phyloP scores from a whole-genome alignment of 2,797 vertebrate genomes.

The Mormyrops attenuatus region DNA sequence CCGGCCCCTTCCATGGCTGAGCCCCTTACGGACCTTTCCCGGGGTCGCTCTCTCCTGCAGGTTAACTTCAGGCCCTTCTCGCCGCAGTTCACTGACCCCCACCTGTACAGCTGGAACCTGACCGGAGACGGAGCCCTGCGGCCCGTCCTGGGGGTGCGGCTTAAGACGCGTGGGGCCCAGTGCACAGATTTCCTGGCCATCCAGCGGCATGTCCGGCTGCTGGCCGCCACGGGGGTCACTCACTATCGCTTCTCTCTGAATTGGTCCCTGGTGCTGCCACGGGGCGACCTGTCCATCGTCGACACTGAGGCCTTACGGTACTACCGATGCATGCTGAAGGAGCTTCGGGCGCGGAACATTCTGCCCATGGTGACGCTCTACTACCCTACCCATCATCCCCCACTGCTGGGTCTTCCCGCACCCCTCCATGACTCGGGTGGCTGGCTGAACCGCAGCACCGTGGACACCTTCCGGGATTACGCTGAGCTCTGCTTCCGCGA shows the following conservation, averaged over 20 bases:
- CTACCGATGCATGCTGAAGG: conserved; percentile 78
- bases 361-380: conserved; percentile 76
- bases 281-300: conserved; percentile 62
- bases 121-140: conserved; percentile 74
- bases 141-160: conserved; percentile 67
- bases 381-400: conserved; percentile 67
- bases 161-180: conserved; percentile 71
- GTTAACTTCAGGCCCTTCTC: conserved; percentile 76
- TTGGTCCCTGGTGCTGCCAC: conserved; percentile 84
- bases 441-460: conserved; percentile 74
- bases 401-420: conserved; percentile 68
- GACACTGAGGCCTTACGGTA: conserved; percentile 77
- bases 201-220: conserved; percentile 67
- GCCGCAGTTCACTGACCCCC: conserved; percentile 82
- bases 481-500: conserved; percentile 78
- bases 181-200: conserved; percentile 86
- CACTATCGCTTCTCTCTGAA: conserved; percentile 88
- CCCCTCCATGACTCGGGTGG: conserved; percentile 69
- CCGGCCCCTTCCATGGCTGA: neutral
- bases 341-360: conserved; percentile 69
- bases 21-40: neutral
- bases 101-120: conserved; percentile 86
- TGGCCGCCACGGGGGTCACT: conserved; percentile 71
- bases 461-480: conserved; percentile 74
- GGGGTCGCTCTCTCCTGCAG: conserved; percentile 54